phyloP scores from a whole-genome alignment of 2,888 invertebrate species.

The Nasonia oneida region DNA sequence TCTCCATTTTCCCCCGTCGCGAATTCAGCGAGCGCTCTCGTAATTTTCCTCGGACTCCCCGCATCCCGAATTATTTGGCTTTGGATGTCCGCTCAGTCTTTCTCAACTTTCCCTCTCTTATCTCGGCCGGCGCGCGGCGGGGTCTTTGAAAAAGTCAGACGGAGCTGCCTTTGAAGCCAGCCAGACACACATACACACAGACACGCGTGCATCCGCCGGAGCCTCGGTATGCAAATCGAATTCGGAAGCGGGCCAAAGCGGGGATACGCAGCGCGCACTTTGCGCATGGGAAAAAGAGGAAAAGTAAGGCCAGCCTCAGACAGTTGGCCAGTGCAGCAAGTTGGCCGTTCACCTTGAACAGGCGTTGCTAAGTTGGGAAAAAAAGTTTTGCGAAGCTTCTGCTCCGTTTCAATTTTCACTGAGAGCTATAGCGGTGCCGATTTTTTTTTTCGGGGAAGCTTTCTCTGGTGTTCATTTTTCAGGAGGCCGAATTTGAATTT shows the following conservation, averaged over 20 bases:
- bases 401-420: constrained; percentile 27
- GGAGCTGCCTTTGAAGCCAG: constrained; percentile 39
- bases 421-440: not conserved
- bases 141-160: constrained; percentile 41
- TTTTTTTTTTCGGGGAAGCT: not conserved
- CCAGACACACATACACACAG: not conserved
- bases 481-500: constrained; percentile 31
- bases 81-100: not conserved
- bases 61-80: constrained; percentile 34
- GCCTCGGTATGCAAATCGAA: constrained; percentile 55
- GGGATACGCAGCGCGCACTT: not conserved
- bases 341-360: constrained; percentile 10
- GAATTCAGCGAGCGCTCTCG: not conserved
- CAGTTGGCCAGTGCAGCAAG: constrained; percentile 12
- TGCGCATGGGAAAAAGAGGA: not conserved
- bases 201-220: no score
- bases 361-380: not conserved
- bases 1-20: not conserved
- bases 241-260: constrained; percentile 51
- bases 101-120: not conserved
- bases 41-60: constrained; percentile 1
- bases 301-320: not conserved
- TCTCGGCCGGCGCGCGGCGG: not conserved
- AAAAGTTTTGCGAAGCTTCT: not conserved
- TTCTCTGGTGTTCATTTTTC: not conserved